Evolutionary conservation across 2,113 vertebrate species (phyloP), one percentile per base, ranked within the genome.

Genomic region (Malurus cyaneus): DNA sequence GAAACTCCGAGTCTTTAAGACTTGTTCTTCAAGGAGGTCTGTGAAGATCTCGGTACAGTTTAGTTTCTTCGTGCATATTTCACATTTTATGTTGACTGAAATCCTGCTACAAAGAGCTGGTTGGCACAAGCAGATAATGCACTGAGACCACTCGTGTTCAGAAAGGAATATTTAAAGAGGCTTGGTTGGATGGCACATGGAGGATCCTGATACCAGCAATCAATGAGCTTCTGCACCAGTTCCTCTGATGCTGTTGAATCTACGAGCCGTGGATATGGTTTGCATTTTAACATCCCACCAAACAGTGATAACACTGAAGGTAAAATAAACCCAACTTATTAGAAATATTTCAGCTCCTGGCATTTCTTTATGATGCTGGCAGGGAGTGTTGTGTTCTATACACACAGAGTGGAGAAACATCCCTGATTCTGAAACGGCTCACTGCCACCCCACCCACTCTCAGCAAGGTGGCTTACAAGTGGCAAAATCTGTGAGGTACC

Each of bases 81-180:
- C 0, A 42, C 42, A 62, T n/a, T 82, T 59, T 42, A 28, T 36
- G 8, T 20, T 62, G 11, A 39, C 90, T 78, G 60, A 87, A 84
- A 41, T 46, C 34, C 78, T 84, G 50, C 56, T 64, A 5, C 65
- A 28, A n/a, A 39, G 64, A 65, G 41, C 36, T 62, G 41, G 16
- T 76, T 84, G 83, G 80, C 69, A 77, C 31, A 61, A 62, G 59
- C 56, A 81, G 78, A 59, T 36, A 84, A 89, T 25, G 36, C 47
- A 20, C 26, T 25, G 61, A 12, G 23, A 18, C 18, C 23, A 3
- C 41, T 19, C 17, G 18, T n/a, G 39, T 28, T 85, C 65, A 52
- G 49, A 71, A 85, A 73, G 70, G 36, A 89, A n/a, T 8, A 8
- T 17, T 54, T 39, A 26, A 12, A 64, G 53, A 12, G 21, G 3